Evolutionary conservation across 2,888 invertebrate genomes (phyloP).

Genomic region (Calameuta pallipes): DNA sequence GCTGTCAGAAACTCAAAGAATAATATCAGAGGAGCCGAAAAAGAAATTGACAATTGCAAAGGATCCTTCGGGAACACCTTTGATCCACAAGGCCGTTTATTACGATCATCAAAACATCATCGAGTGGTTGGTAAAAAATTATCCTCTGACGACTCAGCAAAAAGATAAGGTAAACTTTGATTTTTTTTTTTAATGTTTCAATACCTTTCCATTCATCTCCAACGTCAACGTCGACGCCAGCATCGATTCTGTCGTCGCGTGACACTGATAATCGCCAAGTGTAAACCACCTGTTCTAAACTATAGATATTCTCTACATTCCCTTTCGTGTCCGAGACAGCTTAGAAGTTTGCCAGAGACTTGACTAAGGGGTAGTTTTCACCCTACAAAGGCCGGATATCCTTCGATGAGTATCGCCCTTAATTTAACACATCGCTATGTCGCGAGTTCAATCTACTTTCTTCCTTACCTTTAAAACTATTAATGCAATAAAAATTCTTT

Average conservation of each 20-base stretch:
- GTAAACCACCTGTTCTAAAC: slow-evolving; percentile 58
- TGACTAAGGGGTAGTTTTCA: slow-evolving; percentile 23
- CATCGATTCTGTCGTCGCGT: slow-evolving; percentile 43
- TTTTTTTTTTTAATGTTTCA: background rate
- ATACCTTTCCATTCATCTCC: background rate
- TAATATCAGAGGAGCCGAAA: slow-evolving; percentile 61
- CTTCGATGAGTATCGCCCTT: slow-evolving; percentile 27
- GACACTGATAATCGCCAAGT: slow-evolving; percentile 45
- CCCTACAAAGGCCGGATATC: slow-evolving; percentile 37
- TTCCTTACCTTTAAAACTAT: background rate
- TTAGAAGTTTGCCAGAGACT: background rate
- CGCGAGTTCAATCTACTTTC: background rate
- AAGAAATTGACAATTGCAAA: slow-evolving; percentile 73
- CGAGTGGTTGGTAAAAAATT: slow-evolving; percentile 77
- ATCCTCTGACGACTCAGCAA: slow-evolving; percentile 74
- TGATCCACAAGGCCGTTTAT: slow-evolving; percentile 85
- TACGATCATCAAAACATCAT: slow-evolving; percentile 79
- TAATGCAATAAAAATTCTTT: background rate
- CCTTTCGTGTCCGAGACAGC: slow-evolving; percentile 12
- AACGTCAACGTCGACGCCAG: background rate
- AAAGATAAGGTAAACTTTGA: slow-evolving; percentile 76
- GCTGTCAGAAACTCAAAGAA: slow-evolving; percentile 74
- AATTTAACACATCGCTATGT: background rate
- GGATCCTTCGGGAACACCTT: slow-evolving; percentile 77
- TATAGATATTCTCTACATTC: slow-evolving; percentile 12